A percentile compares a stretch with the other conserved stretches of the same genome.
Evolutionary conservation across 2,797 vertebrate genomes (phyloP).

Genomic region (Nothura maculosa): DNA sequence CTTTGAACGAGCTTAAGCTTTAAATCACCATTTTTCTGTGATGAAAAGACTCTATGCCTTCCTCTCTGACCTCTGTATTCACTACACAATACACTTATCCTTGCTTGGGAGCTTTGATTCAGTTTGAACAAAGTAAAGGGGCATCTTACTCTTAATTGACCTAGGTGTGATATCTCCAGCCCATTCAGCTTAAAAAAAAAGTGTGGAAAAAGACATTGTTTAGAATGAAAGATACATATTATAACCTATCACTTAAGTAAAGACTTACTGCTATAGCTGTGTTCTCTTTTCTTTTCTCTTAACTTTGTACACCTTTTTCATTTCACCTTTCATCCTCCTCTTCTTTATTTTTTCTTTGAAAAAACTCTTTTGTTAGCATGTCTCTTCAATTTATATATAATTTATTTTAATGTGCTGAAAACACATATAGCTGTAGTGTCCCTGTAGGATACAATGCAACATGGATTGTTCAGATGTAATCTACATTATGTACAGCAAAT

Average conservation of each 20-base stretch:
- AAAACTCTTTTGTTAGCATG: neutral
- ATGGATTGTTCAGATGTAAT: neutral
- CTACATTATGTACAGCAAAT: neutral
- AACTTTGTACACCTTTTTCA: neutral
- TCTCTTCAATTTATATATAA: neutral
- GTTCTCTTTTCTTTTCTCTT: neutral
- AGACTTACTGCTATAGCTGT: neutral
- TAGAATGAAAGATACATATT: slow-evolving; percentile 44
- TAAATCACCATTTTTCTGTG: slow-evolving; percentile 57
- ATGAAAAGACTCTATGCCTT: slow-evolving; percentile 56
- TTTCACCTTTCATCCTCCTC: neutral
- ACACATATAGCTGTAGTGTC: neutral
- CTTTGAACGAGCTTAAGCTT: slow-evolving; percentile 61
- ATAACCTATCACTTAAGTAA: slow-evolving; percentile 29
- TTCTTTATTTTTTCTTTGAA: neutral
- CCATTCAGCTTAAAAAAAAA: slow-evolving; percentile 51
- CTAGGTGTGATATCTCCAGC: slow-evolving; percentile 69
- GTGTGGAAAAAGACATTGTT: slow-evolving; percentile 34
- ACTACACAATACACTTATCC: slow-evolving; percentile 48
- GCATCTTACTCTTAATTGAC: slow-evolving; percentile 71
- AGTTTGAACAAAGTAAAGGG: slow-evolving; percentile 56
- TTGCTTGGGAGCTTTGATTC: slow-evolving; percentile 62
- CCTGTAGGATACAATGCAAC: neutral
- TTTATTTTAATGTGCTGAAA: slow-evolving; percentile 4
- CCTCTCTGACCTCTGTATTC: slow-evolving; percentile 51